A percentile compares a stretch with the other conserved stretches of the same genome.
phyloP scores from a whole-genome alignment of 1,140 invertebrate species.

The Calliphora vicina region DNA sequence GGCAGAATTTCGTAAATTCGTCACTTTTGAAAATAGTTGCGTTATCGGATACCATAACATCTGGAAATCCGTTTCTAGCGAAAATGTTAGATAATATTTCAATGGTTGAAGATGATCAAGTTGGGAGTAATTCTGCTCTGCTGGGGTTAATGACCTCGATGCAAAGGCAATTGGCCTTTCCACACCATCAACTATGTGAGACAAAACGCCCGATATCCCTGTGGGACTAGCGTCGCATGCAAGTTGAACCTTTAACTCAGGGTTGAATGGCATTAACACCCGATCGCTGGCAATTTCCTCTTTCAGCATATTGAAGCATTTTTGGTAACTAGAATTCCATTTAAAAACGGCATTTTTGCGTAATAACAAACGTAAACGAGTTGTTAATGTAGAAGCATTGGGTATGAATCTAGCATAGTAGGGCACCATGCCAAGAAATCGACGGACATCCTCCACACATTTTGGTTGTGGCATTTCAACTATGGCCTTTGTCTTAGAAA shows the following conservation, averaged over 20 bases:
- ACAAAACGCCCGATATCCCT: conserved; percentile 19
- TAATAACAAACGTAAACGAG: conserved; percentile 40
- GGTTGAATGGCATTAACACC: too few species aligned
- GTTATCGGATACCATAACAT: too few species aligned
- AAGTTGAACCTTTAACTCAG: too few species aligned
- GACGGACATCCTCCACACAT: conserved; percentile 24
- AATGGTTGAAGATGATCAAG: background rate
- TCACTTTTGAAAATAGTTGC: conserved; percentile 4
- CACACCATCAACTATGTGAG: background rate
- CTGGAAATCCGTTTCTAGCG: background rate
- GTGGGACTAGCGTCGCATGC: conserved; percentile 28
- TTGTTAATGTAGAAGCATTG: too few species aligned
- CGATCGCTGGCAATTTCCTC: too few species aligned
- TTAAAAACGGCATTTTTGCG: background rate
- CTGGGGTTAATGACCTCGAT: background rate
- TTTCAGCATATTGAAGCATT: too few species aligned
- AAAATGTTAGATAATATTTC: conserved; percentile 7
- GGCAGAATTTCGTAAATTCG: conserved; percentile 24
- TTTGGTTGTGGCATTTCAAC: conserved; percentile 29
- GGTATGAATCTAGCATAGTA: too few species aligned
- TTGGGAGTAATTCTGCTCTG: conserved; percentile 39
- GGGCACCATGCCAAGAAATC: conserved; percentile 45
- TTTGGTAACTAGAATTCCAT: background rate
- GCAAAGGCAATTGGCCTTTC: conserved; percentile 2
- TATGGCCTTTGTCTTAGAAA: background rate